A percentile compares a stretch with the other conserved stretches of the same genome.
Conservation (phyloP, 2,113 vertebrate species). For the Xiphias gladius region DNA sequence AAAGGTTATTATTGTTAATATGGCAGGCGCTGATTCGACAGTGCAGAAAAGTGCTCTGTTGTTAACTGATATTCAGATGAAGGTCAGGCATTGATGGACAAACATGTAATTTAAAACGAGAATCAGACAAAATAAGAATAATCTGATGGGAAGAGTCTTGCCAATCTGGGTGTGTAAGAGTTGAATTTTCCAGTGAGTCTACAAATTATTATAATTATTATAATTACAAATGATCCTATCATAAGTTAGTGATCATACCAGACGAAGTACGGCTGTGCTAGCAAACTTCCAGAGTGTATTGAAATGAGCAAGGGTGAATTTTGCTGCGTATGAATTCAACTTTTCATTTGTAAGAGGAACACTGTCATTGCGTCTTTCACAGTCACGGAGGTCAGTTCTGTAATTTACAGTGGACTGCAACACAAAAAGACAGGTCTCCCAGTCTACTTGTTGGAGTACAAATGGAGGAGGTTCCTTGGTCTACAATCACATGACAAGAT, state of each 20-base stretch:
- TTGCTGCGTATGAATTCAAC: neutral
- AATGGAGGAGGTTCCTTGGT: neutral
- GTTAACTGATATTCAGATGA: slow-evolving; percentile 14
- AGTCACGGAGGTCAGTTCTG: neutral
- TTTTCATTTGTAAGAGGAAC: too few species aligned
- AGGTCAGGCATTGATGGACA: slow-evolving; percentile 27
- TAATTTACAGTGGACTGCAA: neutral
- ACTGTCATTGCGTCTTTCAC: neutral
- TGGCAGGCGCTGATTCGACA: slow-evolving; percentile 14
- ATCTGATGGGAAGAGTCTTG: neutral
- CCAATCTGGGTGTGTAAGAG: neutral
- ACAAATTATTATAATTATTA: too few species aligned
- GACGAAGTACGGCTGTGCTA: too few species aligned
- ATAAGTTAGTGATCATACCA: neutral
- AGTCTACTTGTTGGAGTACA: neutral
- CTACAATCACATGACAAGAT: neutral
- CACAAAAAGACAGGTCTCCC: neutral
- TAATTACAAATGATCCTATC: too few species aligned
- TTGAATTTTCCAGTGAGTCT: too few species aligned
- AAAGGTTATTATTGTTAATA: slow-evolving; percentile 61
- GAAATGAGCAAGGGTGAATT: neutral
- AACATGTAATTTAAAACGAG: slow-evolving; percentile 3
- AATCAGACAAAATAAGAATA: slow-evolving; percentile 1
- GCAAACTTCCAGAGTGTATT: too few species aligned
- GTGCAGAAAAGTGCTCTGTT: slow-evolving; percentile 14